Base-by-base conservation (phyloP, 2,797 vertebrate genomes). In the Trematocara caparti region DNA sequence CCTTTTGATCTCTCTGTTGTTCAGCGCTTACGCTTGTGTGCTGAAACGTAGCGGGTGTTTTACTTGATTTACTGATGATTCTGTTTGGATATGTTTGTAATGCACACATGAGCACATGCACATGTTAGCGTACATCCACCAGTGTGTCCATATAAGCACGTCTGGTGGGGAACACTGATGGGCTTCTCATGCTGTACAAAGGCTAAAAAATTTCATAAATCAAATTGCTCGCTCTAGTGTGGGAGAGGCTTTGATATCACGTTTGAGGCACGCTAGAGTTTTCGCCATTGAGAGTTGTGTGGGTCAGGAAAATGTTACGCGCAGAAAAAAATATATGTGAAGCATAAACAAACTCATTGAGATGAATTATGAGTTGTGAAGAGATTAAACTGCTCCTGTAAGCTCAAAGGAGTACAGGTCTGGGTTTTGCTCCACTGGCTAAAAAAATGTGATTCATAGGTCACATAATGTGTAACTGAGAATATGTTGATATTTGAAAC, bases 11-110 rank as follows among this genome's bases (percentile, higher is more conserved):
- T 89, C 86, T 86, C 80, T 81, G 76, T 89, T 89, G 88, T 90
- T 83, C 69, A 4, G 55, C 36, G 80, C 85, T 80, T 75, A 80
- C 79, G 55, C 80, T 79, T 83, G 80, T 86, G 75, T 57, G 34
- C 75, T 43, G 79, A 90, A 89, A 89, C 84, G 59, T 71, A 48
- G 79, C 51, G 86, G 84, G 81, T 82, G 81, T 89, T 92, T 90
- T 79, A 86, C 90, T 90, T 92, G 86, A 90, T 92, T 90, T 88
- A 86, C 78, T 73, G 82, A 86, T 87, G 84, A 88, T 73, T 88
- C 79, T 90, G 85, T 90, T 88, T 89, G 78, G 86, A 90, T 83
- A 62, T 66, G 81, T 69, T 82, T 21, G 75, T 4, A 73, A 69
- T 40, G 36, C 77, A 48, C 77, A 17, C 53, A 6, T 14, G 64